Evolutionary conservation across 2,888 invertebrate species (phyloP).

Genomic region (Drosophila pseudotalamancana): DNA sequence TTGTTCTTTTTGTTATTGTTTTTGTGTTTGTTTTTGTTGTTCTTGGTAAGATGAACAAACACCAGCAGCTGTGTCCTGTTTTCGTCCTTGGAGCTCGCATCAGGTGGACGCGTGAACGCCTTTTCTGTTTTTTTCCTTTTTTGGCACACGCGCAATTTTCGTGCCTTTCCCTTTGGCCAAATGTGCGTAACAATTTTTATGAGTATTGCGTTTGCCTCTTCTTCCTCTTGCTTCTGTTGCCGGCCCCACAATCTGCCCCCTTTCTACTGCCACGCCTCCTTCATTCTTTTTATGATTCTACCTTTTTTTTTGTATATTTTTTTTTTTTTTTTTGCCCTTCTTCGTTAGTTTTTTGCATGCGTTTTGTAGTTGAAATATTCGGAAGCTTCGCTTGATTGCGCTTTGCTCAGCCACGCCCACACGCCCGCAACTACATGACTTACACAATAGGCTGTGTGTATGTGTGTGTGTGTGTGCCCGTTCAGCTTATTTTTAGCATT

Average conservation of each 20-base stretch:
- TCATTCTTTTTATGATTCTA: conserved; percentile 65
- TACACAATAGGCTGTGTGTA: conserved; percentile 19
- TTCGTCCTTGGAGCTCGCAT: conserved; percentile 40
- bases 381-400: conserved; percentile 61
- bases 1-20: conserved; percentile 25
- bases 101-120: conserved; percentile 43
- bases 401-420: conserved; percentile 50
- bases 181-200: conserved; percentile 77
- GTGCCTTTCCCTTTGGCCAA: conserved; percentile 37
- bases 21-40: too few species aligned
- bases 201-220: conserved; percentile 58
- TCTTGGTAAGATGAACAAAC: too few species aligned
- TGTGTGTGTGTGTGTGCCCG: conserved; percentile 6
- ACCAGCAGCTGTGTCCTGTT: conserved; percentile 54
- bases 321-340: conserved; percentile 26
- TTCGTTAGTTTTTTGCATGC: conserved; percentile 61
- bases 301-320: conserved; percentile 39
- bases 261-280: conserved; percentile 28
- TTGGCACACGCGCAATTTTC: conserved; percentile 27
- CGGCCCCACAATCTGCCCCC: too few species aligned
- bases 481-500: conserved; percentile 54
- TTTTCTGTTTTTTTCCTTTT: too few species aligned
- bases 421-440: conserved; percentile 3
- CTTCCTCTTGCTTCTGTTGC: conserved; percentile 15
- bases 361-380: conserved; percentile 53